phyloP scores from a whole-genome alignment of 64 coral and sea anemone species.

The Pocillopora verrucosa region DNA sequence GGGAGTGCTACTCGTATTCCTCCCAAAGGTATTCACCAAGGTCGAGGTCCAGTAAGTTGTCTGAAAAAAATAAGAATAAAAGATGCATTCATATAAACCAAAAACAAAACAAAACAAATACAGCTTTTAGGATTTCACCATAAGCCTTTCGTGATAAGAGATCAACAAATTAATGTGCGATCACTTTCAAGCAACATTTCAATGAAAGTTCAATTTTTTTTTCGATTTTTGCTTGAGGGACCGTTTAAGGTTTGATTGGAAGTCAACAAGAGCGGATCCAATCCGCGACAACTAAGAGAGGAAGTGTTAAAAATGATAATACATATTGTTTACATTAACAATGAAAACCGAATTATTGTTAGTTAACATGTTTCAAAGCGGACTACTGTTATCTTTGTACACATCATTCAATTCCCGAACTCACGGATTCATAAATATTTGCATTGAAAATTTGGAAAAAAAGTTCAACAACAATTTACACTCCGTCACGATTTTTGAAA shows the following conservation, averaged over 20 bases:
- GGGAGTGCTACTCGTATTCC: not conserved
- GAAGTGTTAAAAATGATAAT: constrained; percentile 12
- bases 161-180: not conserved
- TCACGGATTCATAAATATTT: not conserved
- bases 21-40: constrained; percentile 38
- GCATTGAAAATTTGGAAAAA: not conserved
- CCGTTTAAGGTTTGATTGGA: too few relatives aligned
- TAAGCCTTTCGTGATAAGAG: not conserved
- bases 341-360: not conserved
- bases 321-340: constrained; percentile 5
- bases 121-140: not conserved
- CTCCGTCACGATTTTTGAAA: not conserved
- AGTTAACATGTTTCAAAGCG: constrained; percentile 25
- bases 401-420: constrained; percentile 4
- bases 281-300: not conserved
- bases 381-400: not conserved
- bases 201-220: not conserved
- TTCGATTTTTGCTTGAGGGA: not conserved
- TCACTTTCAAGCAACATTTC: not conserved
- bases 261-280: not conserved
- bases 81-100: constrained; percentile 28
- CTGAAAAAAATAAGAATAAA: constrained; percentile 1
- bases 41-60: constrained; percentile 42
- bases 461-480: not conserved
- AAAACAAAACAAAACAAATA: constrained; percentile 21